Evolutionary conservation across 2,797 vertebrate genomes (phyloP).

Genomic region (Eulemur coronatus): DNA sequence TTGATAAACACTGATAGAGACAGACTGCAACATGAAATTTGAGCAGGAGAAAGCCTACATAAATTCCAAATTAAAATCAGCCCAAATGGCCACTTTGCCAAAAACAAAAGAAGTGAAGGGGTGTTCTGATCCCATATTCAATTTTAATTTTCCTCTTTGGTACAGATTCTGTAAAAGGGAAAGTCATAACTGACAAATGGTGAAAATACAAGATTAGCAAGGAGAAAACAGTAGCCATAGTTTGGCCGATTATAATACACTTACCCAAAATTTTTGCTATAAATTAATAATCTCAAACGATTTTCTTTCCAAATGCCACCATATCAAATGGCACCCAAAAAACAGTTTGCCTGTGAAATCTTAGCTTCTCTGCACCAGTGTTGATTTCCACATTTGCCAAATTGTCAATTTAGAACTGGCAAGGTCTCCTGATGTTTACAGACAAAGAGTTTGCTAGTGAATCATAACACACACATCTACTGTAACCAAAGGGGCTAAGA

Average conservation of each 20-base stretch:
- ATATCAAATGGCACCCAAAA: slow-evolving; percentile 6
- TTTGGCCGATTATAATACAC: neutral
- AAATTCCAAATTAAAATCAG: neutral
- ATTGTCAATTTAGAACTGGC: slow-evolving; percentile 30
- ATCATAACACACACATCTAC: neutral
- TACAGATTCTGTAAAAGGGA: neutral
- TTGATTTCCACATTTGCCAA: slow-evolving; percentile 26
- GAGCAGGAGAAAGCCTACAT: neutral
- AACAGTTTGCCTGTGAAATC: slow-evolving; percentile 20
- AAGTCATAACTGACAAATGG: neutral
- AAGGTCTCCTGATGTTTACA: slow-evolving; percentile 7
- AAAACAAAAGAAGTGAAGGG: neutral
- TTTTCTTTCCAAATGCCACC: neutral
- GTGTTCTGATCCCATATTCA: neutral
- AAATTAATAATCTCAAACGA: slow-evolving; percentile 35
- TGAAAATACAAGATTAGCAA: neutral
- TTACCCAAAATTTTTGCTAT: neutral
- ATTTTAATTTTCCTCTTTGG: neutral
- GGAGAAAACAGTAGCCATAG: neutral
- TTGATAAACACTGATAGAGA: neutral
- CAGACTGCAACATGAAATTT: neutral
- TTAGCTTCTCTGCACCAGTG: neutral
- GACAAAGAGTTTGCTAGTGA: neutral
- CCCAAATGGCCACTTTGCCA: neutral
- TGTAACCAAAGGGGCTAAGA: neutral